phyloP scores from a whole-genome alignment of 2,888 invertebrate species.

The Diadegma fenestrale region DNA sequence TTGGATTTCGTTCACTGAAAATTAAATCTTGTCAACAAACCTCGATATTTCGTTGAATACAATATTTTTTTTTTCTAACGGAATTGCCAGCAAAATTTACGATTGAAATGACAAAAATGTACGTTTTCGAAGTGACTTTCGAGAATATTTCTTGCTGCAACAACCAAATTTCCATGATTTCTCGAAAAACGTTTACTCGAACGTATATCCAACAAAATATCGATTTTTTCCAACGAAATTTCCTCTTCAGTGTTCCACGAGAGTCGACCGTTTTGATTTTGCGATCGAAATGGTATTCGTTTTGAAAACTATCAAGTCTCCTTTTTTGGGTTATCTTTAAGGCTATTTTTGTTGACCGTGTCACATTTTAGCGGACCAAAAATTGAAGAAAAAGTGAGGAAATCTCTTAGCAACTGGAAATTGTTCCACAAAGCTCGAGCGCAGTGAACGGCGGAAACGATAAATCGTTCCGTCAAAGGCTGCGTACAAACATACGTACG shows the following conservation, averaged over 20 bases:
- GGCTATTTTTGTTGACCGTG: background rate
- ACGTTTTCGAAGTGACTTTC: too few relatives aligned
- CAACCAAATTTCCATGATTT: too few relatives aligned
- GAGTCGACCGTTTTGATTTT: background rate
- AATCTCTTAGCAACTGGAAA: slow-evolving; percentile 15
- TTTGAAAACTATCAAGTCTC: background rate
- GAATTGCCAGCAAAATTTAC: too few relatives aligned
- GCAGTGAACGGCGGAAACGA: slow-evolving; percentile 45
- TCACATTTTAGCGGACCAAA: background rate
- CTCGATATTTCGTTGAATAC: too few relatives aligned
- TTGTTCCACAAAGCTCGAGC: slow-evolving; percentile 17
- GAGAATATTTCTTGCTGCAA: too few relatives aligned
- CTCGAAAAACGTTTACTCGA: too few relatives aligned
- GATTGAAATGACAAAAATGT: too few relatives aligned
- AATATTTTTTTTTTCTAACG: too few relatives aligned
- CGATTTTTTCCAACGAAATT: too few relatives aligned
- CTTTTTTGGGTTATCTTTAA: background rate
- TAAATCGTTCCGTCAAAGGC: slow-evolving; percentile 33
- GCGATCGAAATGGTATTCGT: background rate
- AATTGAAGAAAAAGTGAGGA: background rate
- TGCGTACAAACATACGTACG: background rate
- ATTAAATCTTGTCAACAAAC: too few relatives aligned
- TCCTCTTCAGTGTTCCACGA: too few relatives aligned
- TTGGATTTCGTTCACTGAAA: background rate
- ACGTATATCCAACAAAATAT: too few relatives aligned